phyloP scores from a whole-genome alignment of 92 coral and sea anemone species.

The Galaxea fascicularis region DNA sequence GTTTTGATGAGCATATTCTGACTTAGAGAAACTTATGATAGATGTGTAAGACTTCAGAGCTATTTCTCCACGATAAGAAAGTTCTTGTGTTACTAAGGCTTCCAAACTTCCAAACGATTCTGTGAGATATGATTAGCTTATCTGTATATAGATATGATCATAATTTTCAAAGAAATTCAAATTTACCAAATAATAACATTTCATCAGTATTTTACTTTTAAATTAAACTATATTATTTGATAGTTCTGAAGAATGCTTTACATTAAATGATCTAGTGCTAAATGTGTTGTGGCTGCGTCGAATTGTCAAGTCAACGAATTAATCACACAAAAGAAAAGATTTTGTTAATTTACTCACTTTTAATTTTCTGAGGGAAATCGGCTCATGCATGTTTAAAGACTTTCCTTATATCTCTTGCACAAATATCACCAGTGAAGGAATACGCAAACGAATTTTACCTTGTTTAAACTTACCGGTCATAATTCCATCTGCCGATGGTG shows the following conservation, averaged over 20 bases:
- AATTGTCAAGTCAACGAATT: neutral
- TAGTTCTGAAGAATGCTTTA: neutral
- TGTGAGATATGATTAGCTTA: too few species aligned
- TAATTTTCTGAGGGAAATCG: neutral
- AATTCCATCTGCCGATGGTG: neutral
- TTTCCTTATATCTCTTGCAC: neutral
- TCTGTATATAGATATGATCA: neutral
- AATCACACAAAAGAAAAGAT: neutral
- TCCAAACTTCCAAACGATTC: neutral
- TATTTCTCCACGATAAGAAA: neutral
- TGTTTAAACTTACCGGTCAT: neutral
- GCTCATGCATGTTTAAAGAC: neutral
- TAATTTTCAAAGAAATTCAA: neutral
- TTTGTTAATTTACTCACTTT: neutral
- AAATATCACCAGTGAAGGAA: neutral
- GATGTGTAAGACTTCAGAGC: neutral
- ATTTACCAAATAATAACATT: neutral
- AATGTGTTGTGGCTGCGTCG: neutral
- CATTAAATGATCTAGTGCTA: neutral
- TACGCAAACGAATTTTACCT: neutral
- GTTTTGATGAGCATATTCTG: neutral
- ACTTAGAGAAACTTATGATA: neutral
- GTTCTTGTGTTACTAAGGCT: neutral
- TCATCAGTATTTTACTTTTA: neutral
- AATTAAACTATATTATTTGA: conserved; percentile 1